Evolutionary conservation across 2,888 invertebrate species (phyloP), one percentile per base, ranked within the genome.

Genomic region (Priocnemis perturbator): DNA sequence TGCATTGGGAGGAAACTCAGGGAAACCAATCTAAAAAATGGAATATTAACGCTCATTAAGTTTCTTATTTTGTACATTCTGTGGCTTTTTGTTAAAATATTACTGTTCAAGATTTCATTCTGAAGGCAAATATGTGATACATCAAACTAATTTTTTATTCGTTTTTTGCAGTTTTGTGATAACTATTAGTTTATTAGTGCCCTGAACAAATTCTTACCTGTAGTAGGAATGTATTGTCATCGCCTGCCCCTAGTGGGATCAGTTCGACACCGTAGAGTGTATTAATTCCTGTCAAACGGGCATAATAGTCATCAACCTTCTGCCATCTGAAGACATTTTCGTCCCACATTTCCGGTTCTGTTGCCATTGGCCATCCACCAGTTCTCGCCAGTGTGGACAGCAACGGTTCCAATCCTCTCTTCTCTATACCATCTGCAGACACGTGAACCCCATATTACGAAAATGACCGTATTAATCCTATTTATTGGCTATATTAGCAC

Each of bases 321-420:
- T 77, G 74, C 81, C 81, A 81, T 15, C 73, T 55, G 56, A 71
- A 60, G 15, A 71, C 70, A 11, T 78, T 64, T 11, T 61, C 64
- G 20, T 73, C 61, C 81, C 81, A 79, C 63, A 78, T 77, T 0
- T 72, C 72, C 1, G 58, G 61, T 45, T 80, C 78, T 71, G 80
- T 74, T 2, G 69, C 61, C 48, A 80, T 71, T 1, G 81, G 81
- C 81, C 81, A 81, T 7, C 81, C 81, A 50, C 81, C 81, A 30
- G 60, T 67, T 73, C 69, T 71, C 56, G 73, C 61, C 14, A 81
- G 47, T 48, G 76, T 67, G 19, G 76, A 69, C 23, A 77, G 73
- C 14, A 79, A 64, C 5, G 78, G 76, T 17, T 73, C 69, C 3
- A 81, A 26, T 9, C 76, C 75, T 30, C 64, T 55, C 53, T 68